Evolutionary conservation across 2,113 vertebrate species (phyloP).

Genomic region (Chionomys nivalis): DNA sequence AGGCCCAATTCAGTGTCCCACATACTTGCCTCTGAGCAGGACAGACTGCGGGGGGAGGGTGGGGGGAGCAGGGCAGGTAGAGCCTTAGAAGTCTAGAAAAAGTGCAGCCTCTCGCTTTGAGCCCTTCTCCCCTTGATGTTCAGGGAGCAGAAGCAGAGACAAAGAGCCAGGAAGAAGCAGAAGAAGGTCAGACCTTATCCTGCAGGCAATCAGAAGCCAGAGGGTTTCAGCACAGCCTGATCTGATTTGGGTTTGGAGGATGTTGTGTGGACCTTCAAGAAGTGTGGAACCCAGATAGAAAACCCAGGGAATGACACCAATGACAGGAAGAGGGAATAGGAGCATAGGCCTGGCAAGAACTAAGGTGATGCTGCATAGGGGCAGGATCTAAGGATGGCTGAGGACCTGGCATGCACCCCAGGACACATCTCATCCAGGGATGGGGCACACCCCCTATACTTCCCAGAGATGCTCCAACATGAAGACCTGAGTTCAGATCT

Average conservation of each 20-base stretch:
- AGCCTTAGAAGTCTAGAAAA: not conserved
- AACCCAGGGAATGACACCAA: not conserved
- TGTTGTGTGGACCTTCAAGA: not conserved
- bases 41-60: not conserved
- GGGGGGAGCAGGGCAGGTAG: too few species aligned
- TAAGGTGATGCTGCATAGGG: not conserved
- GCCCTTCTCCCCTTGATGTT: not conserved
- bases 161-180: not conserved
- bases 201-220: not conserved
- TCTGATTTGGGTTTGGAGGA: not conserved
- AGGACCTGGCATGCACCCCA: not conserved
- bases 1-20: not conserved
- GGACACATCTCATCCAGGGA: not conserved
- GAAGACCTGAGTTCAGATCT: not conserved
- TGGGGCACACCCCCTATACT: too few species aligned
- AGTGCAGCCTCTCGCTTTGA: not conserved
- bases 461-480: not conserved
- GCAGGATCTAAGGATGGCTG: not conserved
- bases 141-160: not conserved
- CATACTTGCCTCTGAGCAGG: not conserved
- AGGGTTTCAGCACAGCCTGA: not conserved
- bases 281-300: not conserved
- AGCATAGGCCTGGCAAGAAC: not conserved
- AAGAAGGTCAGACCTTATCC: not conserved
- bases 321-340: not conserved